Evolutionary conservation across 2,888 invertebrate genomes (phyloP), one percentile per base, ranked within the genome.

Genomic region (Patella caerulea): DNA sequence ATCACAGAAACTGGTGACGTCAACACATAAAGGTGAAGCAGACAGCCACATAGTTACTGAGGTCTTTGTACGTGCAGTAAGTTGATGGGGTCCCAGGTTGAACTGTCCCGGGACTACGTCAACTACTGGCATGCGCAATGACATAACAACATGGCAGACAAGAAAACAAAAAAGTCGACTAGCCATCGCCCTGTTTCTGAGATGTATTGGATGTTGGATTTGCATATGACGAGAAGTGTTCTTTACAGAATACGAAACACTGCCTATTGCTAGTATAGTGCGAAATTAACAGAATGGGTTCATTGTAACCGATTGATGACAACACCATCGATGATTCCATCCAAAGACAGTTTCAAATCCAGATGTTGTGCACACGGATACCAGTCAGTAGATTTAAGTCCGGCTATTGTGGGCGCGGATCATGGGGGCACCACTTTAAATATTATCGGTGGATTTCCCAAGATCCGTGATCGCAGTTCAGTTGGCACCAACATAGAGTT

Each of bases 21-120:
- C 19, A 65, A 12, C 11, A 24, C 65, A 15, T 24, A 65, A 12
- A 65, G 65, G 3, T 65, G 65, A 19, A 65, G 19, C 24, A 65
- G 59, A 17, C 19, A 65, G 19, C 45, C 45, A 45, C 45, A 45
- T 45, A 45, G 9, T 45, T 24, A 65, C 12, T 24, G 12, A 65
- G 15, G 73, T 78, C 76, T 73, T 71, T 81, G 71, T 71, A 72
- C 78, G 80, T 78, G 83, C 72, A 88, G 88, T 88, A 88, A 88
- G 88, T 88, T 88, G 88, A 86, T 85, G 88, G 87, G 86, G 87
- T 86, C 88, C 88, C 88, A 88, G 88, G 87, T 85, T 80, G 84
- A 75, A 75, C 45, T 79, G 79, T 83, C 86, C 86, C 86, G 87
- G 88, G 88, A 88, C 88, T 88, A 88, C 88, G 83, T 87, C 88